These are phyloP conservation scores for Falco novaeseelandiae DNA, from an alignment of 2,797 vertebrate genomes.

Conservation along the genomic window DNA sequence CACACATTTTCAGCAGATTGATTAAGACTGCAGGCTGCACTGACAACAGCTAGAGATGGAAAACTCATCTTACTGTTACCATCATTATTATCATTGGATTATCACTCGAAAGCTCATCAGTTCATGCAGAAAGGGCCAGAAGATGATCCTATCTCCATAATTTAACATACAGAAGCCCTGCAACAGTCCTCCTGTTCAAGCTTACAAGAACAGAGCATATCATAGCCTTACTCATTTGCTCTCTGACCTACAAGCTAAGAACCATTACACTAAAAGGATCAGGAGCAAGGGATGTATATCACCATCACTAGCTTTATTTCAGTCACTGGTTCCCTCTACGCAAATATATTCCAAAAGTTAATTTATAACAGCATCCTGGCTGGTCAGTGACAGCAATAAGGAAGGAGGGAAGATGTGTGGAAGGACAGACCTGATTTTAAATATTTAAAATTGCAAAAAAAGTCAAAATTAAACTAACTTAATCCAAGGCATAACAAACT, in stretches of 20 bases:
- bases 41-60: background rate
- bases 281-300: background rate
- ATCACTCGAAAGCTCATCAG: background rate
- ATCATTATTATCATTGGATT: background rate
- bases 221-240: background rate
- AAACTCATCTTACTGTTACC: background rate
- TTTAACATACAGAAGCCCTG: background rate
- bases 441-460: background rate
- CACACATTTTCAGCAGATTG: background rate
- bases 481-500: background rate
- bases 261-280: background rate
- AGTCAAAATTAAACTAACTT: background rate
- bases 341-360: background rate
- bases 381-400: background rate
- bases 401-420: background rate
- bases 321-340: background rate
- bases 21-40: background rate
- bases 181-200: background rate
- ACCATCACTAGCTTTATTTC: background rate
- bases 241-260: background rate
- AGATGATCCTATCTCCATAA: background rate
- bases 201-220: background rate
- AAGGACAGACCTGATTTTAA: background rate
- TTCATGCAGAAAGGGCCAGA: background rate
- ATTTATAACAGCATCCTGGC: background rate